Base-by-base conservation (phyloP, 2,888 invertebrate species). In the Trachelus stipa region DNA sequence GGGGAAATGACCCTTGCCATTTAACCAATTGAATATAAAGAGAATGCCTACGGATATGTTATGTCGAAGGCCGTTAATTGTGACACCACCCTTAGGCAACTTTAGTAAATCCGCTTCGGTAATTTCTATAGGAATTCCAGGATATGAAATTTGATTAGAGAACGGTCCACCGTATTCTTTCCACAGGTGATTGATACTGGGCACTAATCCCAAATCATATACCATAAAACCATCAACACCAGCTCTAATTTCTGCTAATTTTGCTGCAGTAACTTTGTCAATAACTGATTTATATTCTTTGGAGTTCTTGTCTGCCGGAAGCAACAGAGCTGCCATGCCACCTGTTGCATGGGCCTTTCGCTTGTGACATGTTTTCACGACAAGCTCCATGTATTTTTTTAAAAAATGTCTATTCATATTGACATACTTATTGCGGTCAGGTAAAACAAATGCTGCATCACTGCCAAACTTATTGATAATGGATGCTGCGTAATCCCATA, bases 401-500 rank as follows among this genome's bases (percentile, higher is more conserved):
- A 96, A 91, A 90, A 95, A 96, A 79, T 93, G 93, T 68, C 93
- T 92, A 11, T 94, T 93, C 93, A 95, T 94, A 85, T 93, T 94
- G 11, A 95, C 94, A 84, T 94, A 94, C 87, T 94, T 95, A 87
- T 93, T 94, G 79, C 95, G 92, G 85, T 96, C 95, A 0, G 95
- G 95, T 9, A 96, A 88, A 11, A 95, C 87, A 89, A 94, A 95
- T 78, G 93, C 92, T 79, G 92, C 89, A 69, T 93, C 92, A 82
- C 91, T 90, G 92, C 94, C 94, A 90, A 95, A 94, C 89, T 94
- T 95, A 35, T 93, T 92, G 83, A 95, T 93, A 76, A 95, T 94
- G 4, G 94, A 94, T 0, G 94, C 94, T 77, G 94, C 93, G 87
- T 95, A 96, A 87, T 96, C 95, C 96, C 95, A 96, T 83, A 95